Percentiles rank a stretch among this genome's conserved stretches.
Evolutionary conservation across 2,797 vertebrate species (phyloP).

Genomic region (Geotrypetes seraphini): DNA sequence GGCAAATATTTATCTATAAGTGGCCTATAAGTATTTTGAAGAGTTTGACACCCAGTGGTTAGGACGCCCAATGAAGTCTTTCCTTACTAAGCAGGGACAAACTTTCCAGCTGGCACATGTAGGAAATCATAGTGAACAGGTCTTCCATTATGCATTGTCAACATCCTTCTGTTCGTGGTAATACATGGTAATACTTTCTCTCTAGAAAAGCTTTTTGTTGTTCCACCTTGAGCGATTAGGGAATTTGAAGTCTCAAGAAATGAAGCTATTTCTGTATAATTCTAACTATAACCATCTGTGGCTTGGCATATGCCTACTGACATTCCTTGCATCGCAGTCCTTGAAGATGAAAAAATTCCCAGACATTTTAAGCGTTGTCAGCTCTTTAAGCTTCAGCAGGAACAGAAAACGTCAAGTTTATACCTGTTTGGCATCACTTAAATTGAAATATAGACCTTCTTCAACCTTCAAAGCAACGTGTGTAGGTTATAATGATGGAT

Average conservation of each 20-base stretch:
- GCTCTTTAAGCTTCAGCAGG: slow-evolving; percentile 28
- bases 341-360: slow-evolving; percentile 14
- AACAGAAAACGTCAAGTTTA: slow-evolving; percentile 42
- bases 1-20: no score
- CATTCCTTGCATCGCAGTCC: slow-evolving; percentile 2
- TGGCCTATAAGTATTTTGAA: background rate
- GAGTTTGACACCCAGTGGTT: background rate
- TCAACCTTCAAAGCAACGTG: slow-evolving; percentile 38
- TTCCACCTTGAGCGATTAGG: background rate
- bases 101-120: background rate
- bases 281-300: slow-evolving; percentile 6
- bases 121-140: background rate
- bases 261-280: slow-evolving; percentile 7
- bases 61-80: background rate
- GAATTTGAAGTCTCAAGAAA: slow-evolving; percentile 9
- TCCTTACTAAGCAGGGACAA: fast-evolving
- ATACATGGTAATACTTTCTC: no score
- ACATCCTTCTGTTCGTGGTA: background rate
- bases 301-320: slow-evolving; percentile 4
- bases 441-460: slow-evolving; percentile 44
- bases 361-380: slow-evolving; percentile 34
- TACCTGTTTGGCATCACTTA: slow-evolving; percentile 46
- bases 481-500: slow-evolving; percentile 52
- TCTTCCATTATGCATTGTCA: background rate
- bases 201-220: no score